A percentile compares a stretch with the other conserved stretches of the same genome.
Evolutionary conservation across 2,888 invertebrate genomes (phyloP).

Genomic region (Tenthredo scrophulariae): DNA sequence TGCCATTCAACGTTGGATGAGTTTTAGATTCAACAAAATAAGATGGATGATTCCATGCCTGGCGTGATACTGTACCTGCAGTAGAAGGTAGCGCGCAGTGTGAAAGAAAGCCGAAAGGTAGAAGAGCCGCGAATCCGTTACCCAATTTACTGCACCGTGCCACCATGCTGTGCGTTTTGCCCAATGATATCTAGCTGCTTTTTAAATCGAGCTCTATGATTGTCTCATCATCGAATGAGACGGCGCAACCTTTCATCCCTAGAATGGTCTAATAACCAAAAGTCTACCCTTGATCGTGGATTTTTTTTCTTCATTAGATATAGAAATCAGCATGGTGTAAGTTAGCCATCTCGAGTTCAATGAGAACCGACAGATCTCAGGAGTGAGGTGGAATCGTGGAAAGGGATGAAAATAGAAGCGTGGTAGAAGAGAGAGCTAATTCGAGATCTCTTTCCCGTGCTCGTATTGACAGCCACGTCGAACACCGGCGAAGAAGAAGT

Average conservation of each 20-base stretch:
- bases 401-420: slow-evolving; percentile 10
- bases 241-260: slow-evolving; percentile 23
- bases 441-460: slow-evolving; percentile 41
- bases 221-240: slow-evolving; percentile 40
- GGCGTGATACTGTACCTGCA: background rate
- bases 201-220: slow-evolving; percentile 15
- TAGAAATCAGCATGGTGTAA: slow-evolving; percentile 49
- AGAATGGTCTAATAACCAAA: background rate
- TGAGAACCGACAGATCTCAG: slow-evolving; percentile 1
- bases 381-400: background rate
- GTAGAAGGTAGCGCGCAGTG: background rate
- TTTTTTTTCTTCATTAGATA: background rate
- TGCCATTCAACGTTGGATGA: slow-evolving; percentile 38
- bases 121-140: slow-evolving; percentile 33
- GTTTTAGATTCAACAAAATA: slow-evolving; percentile 41
- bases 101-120: background rate
- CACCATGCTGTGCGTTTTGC: slow-evolving; percentile 17
- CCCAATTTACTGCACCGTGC: background rate
- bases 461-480: slow-evolving; percentile 58
- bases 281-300: background rate
- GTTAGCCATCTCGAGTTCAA: slow-evolving; percentile 39
- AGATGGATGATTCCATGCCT: slow-evolving; percentile 32
- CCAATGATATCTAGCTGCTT: background rate
- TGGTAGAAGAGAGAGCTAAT: slow-evolving; percentile 36
- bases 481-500: slow-evolving; percentile 2